A percentile compares a stretch with the other conserved stretches of the same genome.
phyloP scores from a whole-genome alignment of 1,140 invertebrate genomes.

The Drosophila nannoptera region DNA sequence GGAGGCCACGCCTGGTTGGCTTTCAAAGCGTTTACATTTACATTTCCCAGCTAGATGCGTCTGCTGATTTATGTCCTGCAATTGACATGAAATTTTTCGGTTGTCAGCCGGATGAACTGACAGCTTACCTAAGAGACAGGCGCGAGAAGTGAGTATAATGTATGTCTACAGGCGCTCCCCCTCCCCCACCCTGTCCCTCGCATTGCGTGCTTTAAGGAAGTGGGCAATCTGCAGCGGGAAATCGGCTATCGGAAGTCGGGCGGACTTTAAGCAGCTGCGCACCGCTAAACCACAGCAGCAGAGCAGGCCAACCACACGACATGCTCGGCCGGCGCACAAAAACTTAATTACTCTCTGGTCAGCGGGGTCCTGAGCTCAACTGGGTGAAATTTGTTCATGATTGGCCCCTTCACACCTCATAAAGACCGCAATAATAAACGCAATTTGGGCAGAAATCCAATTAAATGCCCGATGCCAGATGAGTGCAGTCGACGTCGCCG shows the following conservation, averaged over 20 bases:
- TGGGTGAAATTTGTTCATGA: conserved; percentile 42
- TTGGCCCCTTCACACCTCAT: conserved; percentile 74
- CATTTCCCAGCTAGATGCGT: conserved; percentile 50
- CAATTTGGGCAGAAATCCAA: conserved; percentile 76
- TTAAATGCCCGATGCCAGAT: conserved; percentile 64
- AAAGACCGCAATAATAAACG: conserved; percentile 74
- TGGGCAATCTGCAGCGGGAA: background rate
- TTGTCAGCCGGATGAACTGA: conserved; percentile 51
- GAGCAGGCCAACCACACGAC: conserved; percentile 7
- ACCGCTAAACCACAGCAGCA: conserved; percentile 42
- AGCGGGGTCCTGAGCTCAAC: conserved; percentile 24
- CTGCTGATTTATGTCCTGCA: conserved; percentile 65
- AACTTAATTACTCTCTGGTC: conserved; percentile 73
- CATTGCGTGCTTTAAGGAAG: conserved; percentile 21
- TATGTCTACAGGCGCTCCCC: background rate
- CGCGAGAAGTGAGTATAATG: background rate
- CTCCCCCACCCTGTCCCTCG: no score
- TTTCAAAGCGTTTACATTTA: conserved; percentile 45
- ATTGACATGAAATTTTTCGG: conserved; percentile 67
- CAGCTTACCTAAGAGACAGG: conserved; percentile 25
- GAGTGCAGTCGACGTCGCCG: conserved; percentile 21
- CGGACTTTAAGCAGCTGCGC: conserved; percentile 42
- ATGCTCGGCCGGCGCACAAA: conserved; percentile 36
- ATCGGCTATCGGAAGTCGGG: background rate
- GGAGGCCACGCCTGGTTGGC: conserved; percentile 26